A percentile compares a stretch with the other conserved stretches of the same genome.
phyloP scores from a whole-genome alignment of 2,888 invertebrate species.

The Orthosia gracilis region DNA sequence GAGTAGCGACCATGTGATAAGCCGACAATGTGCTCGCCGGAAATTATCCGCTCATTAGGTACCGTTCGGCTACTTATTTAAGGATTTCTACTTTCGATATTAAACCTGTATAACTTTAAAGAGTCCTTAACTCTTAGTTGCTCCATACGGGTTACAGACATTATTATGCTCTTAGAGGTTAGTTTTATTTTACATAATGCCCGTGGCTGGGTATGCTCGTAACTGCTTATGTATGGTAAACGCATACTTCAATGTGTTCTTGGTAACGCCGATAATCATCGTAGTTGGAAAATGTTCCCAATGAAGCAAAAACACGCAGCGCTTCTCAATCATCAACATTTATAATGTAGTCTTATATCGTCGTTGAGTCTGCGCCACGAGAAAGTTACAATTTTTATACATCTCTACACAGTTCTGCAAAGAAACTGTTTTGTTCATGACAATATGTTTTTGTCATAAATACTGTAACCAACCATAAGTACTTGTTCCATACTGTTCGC shows the following conservation, averaged over 20 bases:
- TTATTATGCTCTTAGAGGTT: not conserved
- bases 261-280: conserved; percentile 10
- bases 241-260: conserved; percentile 22
- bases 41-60: conserved; percentile 1
- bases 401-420: conserved; percentile 1
- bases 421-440: conserved; percentile 6
- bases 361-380: conserved; percentile 5
- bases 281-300: conserved; percentile 30
- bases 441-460: conserved; percentile 4
- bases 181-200: not conserved
- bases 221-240: conserved; percentile 17
- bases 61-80: conserved; percentile 8
- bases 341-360: conserved; percentile 33
- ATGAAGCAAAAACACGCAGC: conserved; percentile 30
- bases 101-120: not conserved
- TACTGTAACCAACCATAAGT: conserved; percentile 12
- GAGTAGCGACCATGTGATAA: conserved; percentile 21
- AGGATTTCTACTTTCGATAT: conserved; percentile 30
- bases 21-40: not conserved
- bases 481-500: conserved; percentile 1
- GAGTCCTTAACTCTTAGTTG: not conserved
- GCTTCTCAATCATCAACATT: conserved; percentile 31
- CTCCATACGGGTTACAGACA: not conserved
- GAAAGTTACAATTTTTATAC: conserved; percentile 10
- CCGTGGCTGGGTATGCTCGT: not conserved